Percentiles rank a stretch among this genome's conserved stretches.
Conservation (phyloP, 2,113 vertebrate genomes). For the Odocoileus hemionus region DNA sequence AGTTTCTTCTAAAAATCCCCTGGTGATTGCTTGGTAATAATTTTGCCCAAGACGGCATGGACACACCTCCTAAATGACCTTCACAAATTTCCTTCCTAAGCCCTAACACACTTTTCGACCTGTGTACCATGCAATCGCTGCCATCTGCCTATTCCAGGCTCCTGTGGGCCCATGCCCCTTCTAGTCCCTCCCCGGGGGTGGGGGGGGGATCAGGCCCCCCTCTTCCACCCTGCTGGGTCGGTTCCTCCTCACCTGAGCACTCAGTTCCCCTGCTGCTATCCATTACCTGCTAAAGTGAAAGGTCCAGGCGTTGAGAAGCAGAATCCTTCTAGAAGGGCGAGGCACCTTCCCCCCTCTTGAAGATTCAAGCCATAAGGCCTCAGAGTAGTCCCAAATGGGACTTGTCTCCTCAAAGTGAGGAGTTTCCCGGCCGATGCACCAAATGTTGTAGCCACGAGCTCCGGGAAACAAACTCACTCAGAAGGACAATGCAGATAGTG, state of each 20-base stretch:
- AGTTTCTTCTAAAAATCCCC: not conserved
- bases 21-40: not conserved
- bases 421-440: not conserved
- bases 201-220: not conserved
- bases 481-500: not conserved
- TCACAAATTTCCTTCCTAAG: not conserved
- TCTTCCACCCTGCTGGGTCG: fast-evolving
- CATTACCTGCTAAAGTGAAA: not conserved
- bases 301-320: fast-evolving
- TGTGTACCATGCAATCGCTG: not conserved
- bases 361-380: not conserved
- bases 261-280: not conserved
- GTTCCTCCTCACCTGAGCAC: not conserved
- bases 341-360: not conserved
- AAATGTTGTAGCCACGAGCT: fast-evolving
- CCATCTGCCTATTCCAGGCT: not conserved
- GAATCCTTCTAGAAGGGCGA: not conserved
- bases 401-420: not conserved
- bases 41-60: not conserved
- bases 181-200: not conserved
- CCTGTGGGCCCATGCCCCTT: not conserved
- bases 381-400: not conserved
- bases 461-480: not conserved
- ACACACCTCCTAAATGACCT: not conserved
- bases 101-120: fast-evolving